Conservation (phyloP, 2,113 vertebrate species). For the human (Homo sapiens) region DNA sequence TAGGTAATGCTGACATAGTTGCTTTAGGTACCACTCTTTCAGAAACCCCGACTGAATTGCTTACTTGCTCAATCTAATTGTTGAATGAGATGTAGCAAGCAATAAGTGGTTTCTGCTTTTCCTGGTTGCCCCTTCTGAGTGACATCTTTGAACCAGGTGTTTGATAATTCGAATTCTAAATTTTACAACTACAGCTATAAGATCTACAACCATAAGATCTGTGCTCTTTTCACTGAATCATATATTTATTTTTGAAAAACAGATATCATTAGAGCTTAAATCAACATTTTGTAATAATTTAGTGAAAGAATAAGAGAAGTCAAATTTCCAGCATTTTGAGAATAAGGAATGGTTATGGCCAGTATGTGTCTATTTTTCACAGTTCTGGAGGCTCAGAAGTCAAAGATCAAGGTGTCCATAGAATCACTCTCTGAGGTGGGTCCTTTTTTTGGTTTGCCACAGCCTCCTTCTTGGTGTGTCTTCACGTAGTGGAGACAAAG, state of each 20-base stretch:
- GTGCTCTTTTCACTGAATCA: neutral
- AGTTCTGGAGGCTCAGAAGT: too few species aligned
- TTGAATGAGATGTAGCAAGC: neutral
- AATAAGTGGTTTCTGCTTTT: neutral
- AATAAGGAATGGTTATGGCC: neutral
- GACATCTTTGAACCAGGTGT: neutral
- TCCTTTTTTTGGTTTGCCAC: too few species aligned
- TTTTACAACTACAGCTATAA: neutral
- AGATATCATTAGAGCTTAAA: neutral
- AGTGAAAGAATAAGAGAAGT: neutral
- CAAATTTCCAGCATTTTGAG: neutral
- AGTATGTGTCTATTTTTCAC: neutral
- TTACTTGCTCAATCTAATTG: neutral
- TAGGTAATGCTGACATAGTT: neutral
- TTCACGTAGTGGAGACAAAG: too few species aligned
- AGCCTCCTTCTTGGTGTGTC: too few species aligned
- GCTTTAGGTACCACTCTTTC: neutral
- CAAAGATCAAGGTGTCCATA: too few species aligned
- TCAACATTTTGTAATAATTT: neutral
- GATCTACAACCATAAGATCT: neutral
- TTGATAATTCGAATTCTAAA: neutral
- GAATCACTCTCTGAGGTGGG: too few species aligned
- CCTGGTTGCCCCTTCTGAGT: neutral
- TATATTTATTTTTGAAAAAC: neutral
- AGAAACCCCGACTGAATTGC: neutral